These are phyloP conservation scores for Papilio polytes DNA, from an alignment of 1,140 invertebrate genomes.

Conservation along the genomic window DNA sequence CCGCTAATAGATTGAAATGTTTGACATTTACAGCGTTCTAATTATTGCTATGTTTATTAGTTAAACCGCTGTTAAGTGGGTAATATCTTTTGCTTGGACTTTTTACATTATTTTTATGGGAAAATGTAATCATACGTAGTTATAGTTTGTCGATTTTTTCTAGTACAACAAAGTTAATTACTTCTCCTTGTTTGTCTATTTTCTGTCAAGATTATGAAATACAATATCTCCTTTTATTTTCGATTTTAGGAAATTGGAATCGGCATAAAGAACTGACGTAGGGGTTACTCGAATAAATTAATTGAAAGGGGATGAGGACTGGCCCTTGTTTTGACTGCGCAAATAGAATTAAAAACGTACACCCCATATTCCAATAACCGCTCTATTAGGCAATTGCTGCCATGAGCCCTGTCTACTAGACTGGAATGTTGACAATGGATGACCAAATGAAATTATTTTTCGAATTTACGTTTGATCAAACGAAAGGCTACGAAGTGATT, in stretches of 20 bases:
- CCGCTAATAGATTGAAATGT: constrained; percentile 16
- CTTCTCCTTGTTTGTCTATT: not conserved
- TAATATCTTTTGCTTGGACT: not conserved
- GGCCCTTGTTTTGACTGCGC: constrained; percentile 65
- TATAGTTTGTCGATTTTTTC: too few species aligned
- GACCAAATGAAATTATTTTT: constrained; percentile 38
- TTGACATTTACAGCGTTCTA: not conserved
- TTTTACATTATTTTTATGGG: not conserved
- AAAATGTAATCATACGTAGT: too few species aligned
- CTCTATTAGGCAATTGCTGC: constrained; percentile 63
- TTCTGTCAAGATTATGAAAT: not conserved
- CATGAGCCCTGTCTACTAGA: constrained; percentile 47
- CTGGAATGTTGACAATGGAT: constrained; percentile 41
- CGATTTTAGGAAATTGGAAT: constrained; percentile 55
- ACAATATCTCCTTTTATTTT: constrained; percentile 42
- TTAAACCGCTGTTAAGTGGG: not conserved
- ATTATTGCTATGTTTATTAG: not conserved
- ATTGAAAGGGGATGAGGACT: constrained; percentile 57
- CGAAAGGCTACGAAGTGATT: constrained; percentile 21
- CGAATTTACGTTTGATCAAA: not conserved
- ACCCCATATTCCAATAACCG: constrained; percentile 63
- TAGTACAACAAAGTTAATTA: not conserved
- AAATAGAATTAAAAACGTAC: constrained; percentile 69
- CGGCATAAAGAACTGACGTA: constrained; percentile 55
- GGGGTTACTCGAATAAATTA: constrained; percentile 60